These are phyloP conservation scores for Mirza zaza DNA, from an alignment of 2,113 vertebrate species.

Conservation along the genomic window DNA sequence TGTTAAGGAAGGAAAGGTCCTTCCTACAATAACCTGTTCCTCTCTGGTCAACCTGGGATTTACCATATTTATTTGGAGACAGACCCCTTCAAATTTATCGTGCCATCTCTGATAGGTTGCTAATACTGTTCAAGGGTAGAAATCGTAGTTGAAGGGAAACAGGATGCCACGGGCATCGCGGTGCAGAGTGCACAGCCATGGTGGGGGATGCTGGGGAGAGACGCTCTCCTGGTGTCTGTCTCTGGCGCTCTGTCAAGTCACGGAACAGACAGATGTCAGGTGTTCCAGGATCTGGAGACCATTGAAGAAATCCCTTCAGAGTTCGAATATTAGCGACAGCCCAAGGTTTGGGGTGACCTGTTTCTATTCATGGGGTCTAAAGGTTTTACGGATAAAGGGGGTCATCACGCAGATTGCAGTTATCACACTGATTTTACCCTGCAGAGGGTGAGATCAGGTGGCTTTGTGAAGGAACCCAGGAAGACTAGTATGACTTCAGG, in stretches of 20 bases:
- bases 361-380: neutral
- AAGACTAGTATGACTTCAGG: neutral
- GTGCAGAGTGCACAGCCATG: neutral
- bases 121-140: neutral
- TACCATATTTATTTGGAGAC: neutral
- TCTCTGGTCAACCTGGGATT: neutral
- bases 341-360: neutral
- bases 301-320: neutral
- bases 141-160: neutral
- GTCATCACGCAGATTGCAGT: neutral
- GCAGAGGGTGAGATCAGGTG: neutral
- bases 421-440: too few relatives aligned
- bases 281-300: neutral
- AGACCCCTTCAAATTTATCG: neutral
- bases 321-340: neutral
- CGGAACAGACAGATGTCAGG: neutral
- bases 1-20: neutral
- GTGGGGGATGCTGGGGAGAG: neutral
- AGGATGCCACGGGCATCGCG: neutral
- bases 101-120: neutral
- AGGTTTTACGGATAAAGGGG: neutral
- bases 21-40: neutral
- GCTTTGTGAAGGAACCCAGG: neutral
- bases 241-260: too few relatives aligned
- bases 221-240: neutral